Evolutionary conservation across 2,888 invertebrate species (phyloP).

Genomic region (Drosophila histrio): DNA sequence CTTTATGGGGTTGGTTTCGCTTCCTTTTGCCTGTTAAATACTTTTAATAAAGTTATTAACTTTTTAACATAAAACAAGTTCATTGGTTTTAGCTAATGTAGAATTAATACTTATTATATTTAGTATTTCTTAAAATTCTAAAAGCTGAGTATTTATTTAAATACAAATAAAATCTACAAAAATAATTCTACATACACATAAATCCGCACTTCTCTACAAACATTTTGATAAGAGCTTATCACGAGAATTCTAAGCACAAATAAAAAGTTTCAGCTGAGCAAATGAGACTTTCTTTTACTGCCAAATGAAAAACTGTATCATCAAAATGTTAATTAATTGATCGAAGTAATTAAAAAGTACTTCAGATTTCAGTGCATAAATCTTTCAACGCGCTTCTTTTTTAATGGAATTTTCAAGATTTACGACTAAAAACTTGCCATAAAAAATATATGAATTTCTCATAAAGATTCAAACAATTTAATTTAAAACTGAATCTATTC

Average conservation of each 20-base stretch:
- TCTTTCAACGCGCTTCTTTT: conserved; percentile 53
- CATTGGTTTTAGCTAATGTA: too few species aligned
- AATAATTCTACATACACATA: too few species aligned
- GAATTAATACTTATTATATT: too few species aligned
- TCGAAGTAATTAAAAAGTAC: conserved; percentile 37
- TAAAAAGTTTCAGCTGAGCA: background rate
- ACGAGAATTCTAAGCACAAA: background rate
- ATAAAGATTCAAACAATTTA: background rate
- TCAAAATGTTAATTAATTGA: conserved; percentile 32
- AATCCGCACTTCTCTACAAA: too few species aligned
- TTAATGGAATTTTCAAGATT: conserved; percentile 53
- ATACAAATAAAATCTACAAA: too few species aligned
- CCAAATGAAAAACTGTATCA: conserved; percentile 3
- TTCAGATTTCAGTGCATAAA: conserved; percentile 49
- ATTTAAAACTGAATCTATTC: background rate
- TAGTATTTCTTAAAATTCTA: too few species aligned
- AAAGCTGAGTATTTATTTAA: too few species aligned
- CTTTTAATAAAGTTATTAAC: too few species aligned
- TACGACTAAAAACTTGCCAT: conserved; percentile 17
- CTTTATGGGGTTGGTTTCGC: too few species aligned
- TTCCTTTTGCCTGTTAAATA: too few species aligned
- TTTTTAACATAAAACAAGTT: too few species aligned
- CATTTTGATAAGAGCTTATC: conserved; percentile 36
- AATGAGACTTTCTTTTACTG: background rate
- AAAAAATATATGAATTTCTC: background rate